Conservation (phyloP, 1,140 invertebrate genomes). For the Drosophila ananassae region DNA sequence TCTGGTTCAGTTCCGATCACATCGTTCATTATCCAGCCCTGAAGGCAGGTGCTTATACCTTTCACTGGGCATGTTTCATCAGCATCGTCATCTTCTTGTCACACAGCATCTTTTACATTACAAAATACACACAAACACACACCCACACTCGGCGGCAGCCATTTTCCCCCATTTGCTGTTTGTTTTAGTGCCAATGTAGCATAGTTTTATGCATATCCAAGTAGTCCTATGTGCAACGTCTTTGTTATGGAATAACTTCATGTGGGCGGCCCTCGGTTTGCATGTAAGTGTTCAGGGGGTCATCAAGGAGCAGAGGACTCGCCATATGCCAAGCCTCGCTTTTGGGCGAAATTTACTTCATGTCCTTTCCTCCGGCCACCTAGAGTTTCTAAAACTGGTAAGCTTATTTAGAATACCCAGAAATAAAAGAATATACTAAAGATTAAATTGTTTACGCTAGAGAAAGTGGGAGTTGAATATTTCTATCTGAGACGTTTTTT, state of each 20-base stretch:
- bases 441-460: too few relatives aligned
- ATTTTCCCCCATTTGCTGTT: constrained; percentile 63
- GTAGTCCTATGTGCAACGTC: constrained; percentile 68
- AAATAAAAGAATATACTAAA: too few relatives aligned
- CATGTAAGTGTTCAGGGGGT: constrained; percentile 59
- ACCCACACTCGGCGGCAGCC: constrained; percentile 18
- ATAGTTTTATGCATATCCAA: constrained; percentile 81
- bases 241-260: constrained; percentile 70
- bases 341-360: constrained; percentile 55
- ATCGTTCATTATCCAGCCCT: constrained; percentile 39
- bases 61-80: constrained; percentile 66
- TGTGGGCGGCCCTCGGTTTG: constrained; percentile 35
- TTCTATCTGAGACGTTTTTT: too few relatives aligned
- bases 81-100: constrained; percentile 58
- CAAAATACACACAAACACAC: constrained; percentile 40
- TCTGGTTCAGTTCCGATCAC: constrained; percentile 6
- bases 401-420: background rate
- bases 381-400: constrained; percentile 2
- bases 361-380: constrained; percentile 19
- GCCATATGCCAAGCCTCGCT: constrained; percentile 21
- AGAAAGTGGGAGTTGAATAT: too few relatives aligned
- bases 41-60: constrained; percentile 35
- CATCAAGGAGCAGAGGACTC: constrained; percentile 1
- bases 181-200: constrained; percentile 81
- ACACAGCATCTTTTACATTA: constrained; percentile 44